Evolutionary conservation across 2,797 vertebrate species (phyloP), one percentile per base, ranked within the genome.

Genomic region (Gastrophryne carolinensis): DNA sequence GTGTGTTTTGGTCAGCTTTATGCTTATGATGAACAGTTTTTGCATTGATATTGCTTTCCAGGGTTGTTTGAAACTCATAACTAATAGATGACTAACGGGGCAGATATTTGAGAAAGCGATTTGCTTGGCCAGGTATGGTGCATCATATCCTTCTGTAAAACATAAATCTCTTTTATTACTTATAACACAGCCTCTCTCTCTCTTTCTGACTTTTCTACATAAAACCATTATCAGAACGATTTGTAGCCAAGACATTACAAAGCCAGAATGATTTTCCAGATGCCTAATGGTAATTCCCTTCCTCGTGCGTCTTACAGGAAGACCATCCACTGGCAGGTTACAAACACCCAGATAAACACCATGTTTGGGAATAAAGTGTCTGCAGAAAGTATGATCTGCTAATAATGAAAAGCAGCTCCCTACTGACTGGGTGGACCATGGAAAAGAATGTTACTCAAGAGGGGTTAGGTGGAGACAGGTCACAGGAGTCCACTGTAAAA

Each of bases 281-380:
- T 71, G 75, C 67, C 21, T 78, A 63, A 71, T 62, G 63, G 35
- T 52, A 61, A 58, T 68, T 70, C 53, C 37, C 49, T 13, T 35
- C 57, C 70, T 77, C 50, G 49, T 57, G 60, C 49, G 67, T 68
- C 68, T 67, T 58, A 75, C 63, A 71, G 67, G 74, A 71, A 71
- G 49, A 57, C 12, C 5, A 56, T 34, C 68, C 23, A 49, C 50
- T 54, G 49, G n/a, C 29, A 65, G 75, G 71, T 78, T 72, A 66
- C 75, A 72, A 72, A 78, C 72, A 67, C 37, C 27, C 58, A 63
- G 30, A 65, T 66, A 66, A 67, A 74, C 57, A 71, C 49, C 23
- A 23, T 57, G 32, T 71, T 56, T 63, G 66, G 37, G 49, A 47
- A 68, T 27, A 49, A 66, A 47, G 15, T 62, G 35, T 32, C 24